A percentile compares a stretch with the other conserved stretches of the same genome.
Conservation (phyloP, 2,888 invertebrate genomes). For the Sphinx pinastri region DNA sequence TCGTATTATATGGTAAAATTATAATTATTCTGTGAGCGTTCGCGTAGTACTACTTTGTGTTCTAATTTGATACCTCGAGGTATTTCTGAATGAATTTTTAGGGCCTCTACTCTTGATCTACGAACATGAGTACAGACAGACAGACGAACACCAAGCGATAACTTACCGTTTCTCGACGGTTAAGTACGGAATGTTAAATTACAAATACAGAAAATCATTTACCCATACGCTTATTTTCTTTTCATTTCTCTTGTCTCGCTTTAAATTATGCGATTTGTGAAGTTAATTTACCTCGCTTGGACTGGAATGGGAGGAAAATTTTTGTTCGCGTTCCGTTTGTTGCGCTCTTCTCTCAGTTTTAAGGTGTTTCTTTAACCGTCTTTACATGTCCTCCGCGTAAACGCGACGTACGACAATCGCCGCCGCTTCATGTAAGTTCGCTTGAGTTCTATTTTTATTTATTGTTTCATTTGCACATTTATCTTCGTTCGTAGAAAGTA, state of each 20-base stretch:
- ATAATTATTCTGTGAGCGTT: no score
- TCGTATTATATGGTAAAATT: no score
- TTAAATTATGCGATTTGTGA: conserved; percentile 54
- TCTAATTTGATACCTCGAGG: no score
- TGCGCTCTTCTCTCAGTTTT: conserved; percentile 64
- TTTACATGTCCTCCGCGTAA: conserved; percentile 77
- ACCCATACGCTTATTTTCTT: conserved; percentile 60
- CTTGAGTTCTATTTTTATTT: conserved; percentile 53
- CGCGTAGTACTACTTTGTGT: no score
- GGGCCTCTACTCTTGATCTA: no score
- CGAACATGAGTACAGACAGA: no score
- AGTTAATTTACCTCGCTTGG: conserved; percentile 61
- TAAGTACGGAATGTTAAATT: background rate
- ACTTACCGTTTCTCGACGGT: no score
- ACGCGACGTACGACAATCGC: conserved; percentile 69
- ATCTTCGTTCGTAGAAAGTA: conserved; percentile 59
- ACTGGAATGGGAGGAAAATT: conserved; percentile 62
- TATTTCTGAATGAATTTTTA: no score
- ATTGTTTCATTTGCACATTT: conserved; percentile 73
- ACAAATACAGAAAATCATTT: conserved; percentile 37
- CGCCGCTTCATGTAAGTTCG: conserved; percentile 81
- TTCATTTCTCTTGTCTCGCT: conserved; percentile 55
- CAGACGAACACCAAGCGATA: no score
- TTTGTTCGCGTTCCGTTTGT: conserved; percentile 53
- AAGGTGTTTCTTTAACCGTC: conserved; percentile 73